A percentile compares a stretch with the other conserved stretches of the same genome.
These are phyloP conservation scores for Galagoides demidoff DNA, from an alignment of 2,797 vertebrate genomes.

Conservation along the genomic window DNA sequence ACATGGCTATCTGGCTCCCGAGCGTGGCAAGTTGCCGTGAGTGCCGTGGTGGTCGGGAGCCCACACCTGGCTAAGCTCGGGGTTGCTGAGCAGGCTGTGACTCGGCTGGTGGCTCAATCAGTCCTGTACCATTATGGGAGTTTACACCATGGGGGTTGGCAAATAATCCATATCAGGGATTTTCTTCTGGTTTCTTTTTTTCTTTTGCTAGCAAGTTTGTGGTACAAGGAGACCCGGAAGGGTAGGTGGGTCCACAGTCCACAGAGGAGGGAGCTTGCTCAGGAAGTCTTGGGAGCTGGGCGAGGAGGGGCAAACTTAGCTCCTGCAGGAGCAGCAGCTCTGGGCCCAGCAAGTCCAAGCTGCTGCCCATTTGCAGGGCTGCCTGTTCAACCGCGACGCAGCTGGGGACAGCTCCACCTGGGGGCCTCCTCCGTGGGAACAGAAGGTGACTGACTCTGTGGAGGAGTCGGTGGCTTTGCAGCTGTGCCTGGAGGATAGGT, in stretches of 20 bases:
- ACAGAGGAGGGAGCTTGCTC: rapidly evolving
- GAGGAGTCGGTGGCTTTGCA: rapidly evolving
- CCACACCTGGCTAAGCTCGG: rapidly evolving
- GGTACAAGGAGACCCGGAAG: rapidly evolving
- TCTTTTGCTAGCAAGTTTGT: rapidly evolving
- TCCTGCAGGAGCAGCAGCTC: not conserved
- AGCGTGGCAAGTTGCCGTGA: rapidly evolving
- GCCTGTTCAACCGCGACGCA: rapidly evolving
- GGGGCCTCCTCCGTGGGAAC: not conserved
- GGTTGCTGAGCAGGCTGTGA: not conserved
- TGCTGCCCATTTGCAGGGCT: not conserved
- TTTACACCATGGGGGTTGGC: not conserved
- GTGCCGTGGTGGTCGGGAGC: not conserved
- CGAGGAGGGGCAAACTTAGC: not conserved
- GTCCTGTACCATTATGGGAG: not conserved
- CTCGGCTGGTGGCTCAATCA: rapidly evolving
- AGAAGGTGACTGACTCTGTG: not conserved
- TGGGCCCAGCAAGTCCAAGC: too few relatives aligned
- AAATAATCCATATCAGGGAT: not conserved
- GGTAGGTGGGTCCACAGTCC: rapidly evolving
- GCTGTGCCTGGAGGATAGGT: not conserved
- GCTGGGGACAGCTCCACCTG: not conserved
- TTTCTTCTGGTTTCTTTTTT: not conserved
- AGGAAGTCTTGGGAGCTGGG: rapidly evolving
- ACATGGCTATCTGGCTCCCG: rapidly evolving